Evolutionary conservation across 2,888 invertebrate genomes (phyloP), one percentile per base, ranked within the genome.

Genomic region (Syrista parreyssii): DNA sequence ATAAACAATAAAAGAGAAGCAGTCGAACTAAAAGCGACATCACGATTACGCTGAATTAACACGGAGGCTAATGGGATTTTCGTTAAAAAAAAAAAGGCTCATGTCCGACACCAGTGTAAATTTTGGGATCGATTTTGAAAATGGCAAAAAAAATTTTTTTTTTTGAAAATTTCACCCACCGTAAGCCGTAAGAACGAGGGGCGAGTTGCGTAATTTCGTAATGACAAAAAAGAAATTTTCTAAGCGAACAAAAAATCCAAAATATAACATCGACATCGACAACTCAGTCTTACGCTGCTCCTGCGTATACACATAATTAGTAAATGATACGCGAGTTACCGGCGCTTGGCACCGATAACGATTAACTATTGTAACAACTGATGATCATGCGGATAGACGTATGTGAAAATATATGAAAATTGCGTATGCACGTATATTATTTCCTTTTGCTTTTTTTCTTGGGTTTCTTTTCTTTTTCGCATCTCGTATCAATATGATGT

Each of bases 371-470:
- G 40, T 40, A 40, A 40, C 40, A 40, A 40, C 81, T 86, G 82
- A 85, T 84, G 87, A 87, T 86, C 85, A 86, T 85, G 85, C 85
- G 84, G 83, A 82, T 82, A 69, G 79, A 76, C 75, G 79, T 83
- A 75, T 81, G 32, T 78, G 76, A n/a, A n/a, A n/a, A n/a, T n/a
- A 79, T 75, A 55, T 77, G 36, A 73, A 75, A 71, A 77, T 68
- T 68, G 75, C 40, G 3, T 75, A 35, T 75, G 40, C 33, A 76
- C 72, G 68, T 76, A 76, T 80, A 76, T 79, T 75, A 81, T 77
- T 83, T 79, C 79, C 40, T 68, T 32, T 68, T 40, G 36, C 32
- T 12, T 23, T 40, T 30, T 69, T 74, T n/a, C 4, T 33, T 69
- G 11, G 35, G 4, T 12, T 72, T 31, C 34, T 40, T 40, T 40